A percentile compares a stretch with the other conserved stretches of the same genome.
These are phyloP conservation scores for Champsocephalus gunnari DNA, from an alignment of 2,797 vertebrate species.

Conservation along the genomic window DNA sequence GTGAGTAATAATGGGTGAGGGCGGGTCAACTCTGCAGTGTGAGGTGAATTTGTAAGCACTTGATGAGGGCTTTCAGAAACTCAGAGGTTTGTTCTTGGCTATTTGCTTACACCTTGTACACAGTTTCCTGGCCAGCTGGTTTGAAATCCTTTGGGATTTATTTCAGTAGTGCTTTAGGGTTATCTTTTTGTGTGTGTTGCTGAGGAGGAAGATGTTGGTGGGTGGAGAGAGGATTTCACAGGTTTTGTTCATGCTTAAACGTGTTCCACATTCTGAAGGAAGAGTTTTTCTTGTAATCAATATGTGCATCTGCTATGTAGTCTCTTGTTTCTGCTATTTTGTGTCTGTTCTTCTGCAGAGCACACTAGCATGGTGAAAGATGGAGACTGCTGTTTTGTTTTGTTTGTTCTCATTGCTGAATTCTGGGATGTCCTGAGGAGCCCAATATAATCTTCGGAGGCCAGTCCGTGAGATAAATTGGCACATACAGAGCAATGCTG, in stretches of 20 bases:
- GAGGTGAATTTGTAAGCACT: constrained; percentile 44
- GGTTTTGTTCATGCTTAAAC: constrained; percentile 56
- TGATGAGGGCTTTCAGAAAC: constrained; percentile 18
- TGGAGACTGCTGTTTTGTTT: constrained; percentile 34
- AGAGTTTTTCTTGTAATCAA: constrained; percentile 60
- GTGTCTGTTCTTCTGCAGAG: constrained; percentile 25
- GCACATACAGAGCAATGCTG: constrained; percentile 38
- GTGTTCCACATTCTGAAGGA: constrained; percentile 43
- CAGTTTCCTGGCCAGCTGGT: constrained; percentile 63
- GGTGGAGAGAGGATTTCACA: constrained; percentile 53
- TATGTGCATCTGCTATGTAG: constrained; percentile 39
- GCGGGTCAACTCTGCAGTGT: constrained; percentile 45
- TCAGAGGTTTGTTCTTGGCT: constrained; percentile 34
- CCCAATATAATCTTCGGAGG: constrained; percentile 47
- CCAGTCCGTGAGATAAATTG: constrained; percentile 55
- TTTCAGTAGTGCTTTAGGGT: constrained; percentile 35
- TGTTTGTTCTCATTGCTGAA: constrained; percentile 36
- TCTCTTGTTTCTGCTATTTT: constrained; percentile 29
- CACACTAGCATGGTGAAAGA: constrained; percentile 43
- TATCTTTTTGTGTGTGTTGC: constrained; percentile 21
- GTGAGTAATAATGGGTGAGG: constrained; percentile 13
- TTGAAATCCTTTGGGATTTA: constrained; percentile 53
- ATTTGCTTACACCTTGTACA: constrained; percentile 65
- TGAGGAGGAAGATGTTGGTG: constrained; percentile 34
- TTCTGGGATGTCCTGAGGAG: constrained; percentile 62